A percentile compares a stretch with the other conserved stretches of the same genome.
These are phyloP conservation scores for Elaphurus davidianus DNA, from an alignment of 2,113 vertebrate species.

Conservation along the genomic window DNA sequence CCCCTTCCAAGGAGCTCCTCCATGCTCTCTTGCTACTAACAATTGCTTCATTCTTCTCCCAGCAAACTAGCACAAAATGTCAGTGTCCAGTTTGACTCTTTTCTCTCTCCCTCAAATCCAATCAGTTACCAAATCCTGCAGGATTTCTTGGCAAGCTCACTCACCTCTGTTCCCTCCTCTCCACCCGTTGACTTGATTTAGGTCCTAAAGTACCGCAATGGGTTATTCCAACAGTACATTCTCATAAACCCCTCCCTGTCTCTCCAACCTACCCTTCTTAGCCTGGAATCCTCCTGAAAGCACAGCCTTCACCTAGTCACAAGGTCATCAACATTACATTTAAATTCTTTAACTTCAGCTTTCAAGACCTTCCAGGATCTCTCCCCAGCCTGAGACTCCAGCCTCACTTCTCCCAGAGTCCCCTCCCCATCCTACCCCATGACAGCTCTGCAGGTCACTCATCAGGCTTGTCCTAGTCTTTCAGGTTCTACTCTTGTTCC, in stretches of 20 bases:
- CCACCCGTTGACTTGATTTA: neutral
- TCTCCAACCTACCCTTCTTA: neutral
- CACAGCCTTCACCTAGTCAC: neutral
- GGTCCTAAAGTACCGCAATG: neutral
- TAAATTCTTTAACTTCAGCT: neutral
- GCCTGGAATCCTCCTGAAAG: neutral
- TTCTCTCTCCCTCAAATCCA: constrained; percentile 40
- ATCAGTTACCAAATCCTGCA: constrained; percentile 18
- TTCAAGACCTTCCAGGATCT: neutral
- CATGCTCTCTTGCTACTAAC: constrained; percentile 14
- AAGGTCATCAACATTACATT: neutral
- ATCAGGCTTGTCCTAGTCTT: neutral
- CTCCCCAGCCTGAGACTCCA: neutral
- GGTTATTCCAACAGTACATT: neutral
- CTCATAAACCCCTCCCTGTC: neutral
- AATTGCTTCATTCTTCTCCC: constrained; percentile 43
- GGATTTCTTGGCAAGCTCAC: constrained; percentile 32
- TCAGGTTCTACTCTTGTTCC: neutral
- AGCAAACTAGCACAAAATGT: constrained; percentile 41
- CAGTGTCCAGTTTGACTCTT: constrained; percentile 16
- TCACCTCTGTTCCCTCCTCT: neutral
- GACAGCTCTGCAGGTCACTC: neutral
- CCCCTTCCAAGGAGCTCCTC: neutral
- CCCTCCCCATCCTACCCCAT: neutral
- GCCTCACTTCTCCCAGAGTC: neutral